These are phyloP conservation scores for Ictidomys tridecemlineatus DNA, from an alignment of 2,113 vertebrate species.

Conservation along the genomic window DNA sequence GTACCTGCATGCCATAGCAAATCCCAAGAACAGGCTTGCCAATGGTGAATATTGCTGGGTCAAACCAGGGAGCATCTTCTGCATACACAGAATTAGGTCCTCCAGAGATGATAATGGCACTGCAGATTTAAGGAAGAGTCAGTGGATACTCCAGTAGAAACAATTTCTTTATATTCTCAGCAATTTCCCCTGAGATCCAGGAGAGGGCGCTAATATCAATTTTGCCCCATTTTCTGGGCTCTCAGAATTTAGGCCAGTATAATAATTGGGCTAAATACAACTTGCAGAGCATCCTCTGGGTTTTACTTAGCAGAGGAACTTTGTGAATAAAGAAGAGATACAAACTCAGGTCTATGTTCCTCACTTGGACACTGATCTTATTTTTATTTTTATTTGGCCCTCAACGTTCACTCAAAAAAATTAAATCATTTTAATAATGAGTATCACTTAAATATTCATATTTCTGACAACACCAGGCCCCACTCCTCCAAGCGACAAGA, in stretches of 20 bases:
- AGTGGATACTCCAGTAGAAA: not conserved
- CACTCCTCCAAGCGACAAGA: not conserved
- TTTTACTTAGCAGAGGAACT: not conserved
- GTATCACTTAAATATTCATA: slow-evolving; percentile 41
- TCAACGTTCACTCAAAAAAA: not conserved
- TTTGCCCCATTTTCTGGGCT: not conserved
- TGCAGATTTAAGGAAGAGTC: slow-evolving; percentile 80
- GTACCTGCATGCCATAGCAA: slow-evolving; percentile 99
- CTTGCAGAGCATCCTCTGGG: not conserved
- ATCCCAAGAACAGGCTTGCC: slow-evolving; percentile 98
- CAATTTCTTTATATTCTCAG: not conserved
- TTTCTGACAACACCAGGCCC: not conserved
- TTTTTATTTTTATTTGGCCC: not conserved
- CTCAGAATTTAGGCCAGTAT: not conserved
- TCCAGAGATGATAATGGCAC: slow-evolving; percentile 98
- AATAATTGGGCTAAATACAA: not conserved
- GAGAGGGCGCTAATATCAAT: not conserved
- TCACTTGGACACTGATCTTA: not conserved
- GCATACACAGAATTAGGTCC: slow-evolving; percentile 99
- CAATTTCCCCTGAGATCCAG: not conserved
- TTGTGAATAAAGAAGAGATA: not conserved
- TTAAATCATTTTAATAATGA: slow-evolving; percentile 12
- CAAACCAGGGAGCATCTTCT: slow-evolving; percentile 98
- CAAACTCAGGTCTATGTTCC: not conserved
- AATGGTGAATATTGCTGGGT: slow-evolving; percentile 98